Percentiles rank a stretch among this genome's conserved stretches.
Conservation (phyloP, 2,888 invertebrate species). For the Toxonevra muliebris region DNA sequence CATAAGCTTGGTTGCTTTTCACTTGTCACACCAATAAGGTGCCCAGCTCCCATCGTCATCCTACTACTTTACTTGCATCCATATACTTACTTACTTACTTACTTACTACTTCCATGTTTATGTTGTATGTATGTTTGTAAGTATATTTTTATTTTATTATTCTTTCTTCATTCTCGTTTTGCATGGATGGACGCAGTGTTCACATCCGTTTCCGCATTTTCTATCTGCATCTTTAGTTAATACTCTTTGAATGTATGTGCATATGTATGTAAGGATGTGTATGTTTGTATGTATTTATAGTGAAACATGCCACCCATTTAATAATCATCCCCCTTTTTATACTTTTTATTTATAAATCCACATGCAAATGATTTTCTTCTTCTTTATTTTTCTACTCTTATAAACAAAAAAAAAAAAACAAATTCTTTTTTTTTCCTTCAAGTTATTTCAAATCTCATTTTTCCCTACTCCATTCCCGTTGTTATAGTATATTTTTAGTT, state of each 20-base stretch:
- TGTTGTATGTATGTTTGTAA: no score
- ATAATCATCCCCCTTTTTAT: slow-evolving; percentile 59
- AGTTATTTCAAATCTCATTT: slow-evolving; percentile 26
- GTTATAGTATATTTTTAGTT: slow-evolving; percentile 32
- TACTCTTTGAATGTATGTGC: neutral
- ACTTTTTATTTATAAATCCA: no score
- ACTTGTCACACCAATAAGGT: slow-evolving; percentile 47
- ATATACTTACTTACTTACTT: no score
- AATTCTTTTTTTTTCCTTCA: slow-evolving; percentile 36
- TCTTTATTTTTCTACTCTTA: slow-evolving; percentile 41
- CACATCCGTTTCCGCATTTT: slow-evolving; percentile 31
- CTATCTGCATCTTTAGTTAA: slow-evolving; percentile 11
- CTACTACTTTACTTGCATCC: no score
- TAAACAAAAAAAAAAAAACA: neutral
- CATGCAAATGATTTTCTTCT: slow-evolving; percentile 53
- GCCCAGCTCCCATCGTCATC: slow-evolving; percentile 38
- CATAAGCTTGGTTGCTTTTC: slow-evolving; percentile 36
- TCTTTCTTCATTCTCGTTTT: neutral
- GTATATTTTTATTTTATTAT: no score
- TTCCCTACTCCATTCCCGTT: slow-evolving; percentile 16
- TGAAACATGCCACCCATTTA: slow-evolving; percentile 63
- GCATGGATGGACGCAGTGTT: slow-evolving; percentile 21
- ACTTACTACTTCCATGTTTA: no score
- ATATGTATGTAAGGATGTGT: slow-evolving; percentile 1
- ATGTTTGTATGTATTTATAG: slow-evolving; percentile 48